Conservation (phyloP, 2,113 vertebrate species). For the Pterophyllum scalare region DNA sequence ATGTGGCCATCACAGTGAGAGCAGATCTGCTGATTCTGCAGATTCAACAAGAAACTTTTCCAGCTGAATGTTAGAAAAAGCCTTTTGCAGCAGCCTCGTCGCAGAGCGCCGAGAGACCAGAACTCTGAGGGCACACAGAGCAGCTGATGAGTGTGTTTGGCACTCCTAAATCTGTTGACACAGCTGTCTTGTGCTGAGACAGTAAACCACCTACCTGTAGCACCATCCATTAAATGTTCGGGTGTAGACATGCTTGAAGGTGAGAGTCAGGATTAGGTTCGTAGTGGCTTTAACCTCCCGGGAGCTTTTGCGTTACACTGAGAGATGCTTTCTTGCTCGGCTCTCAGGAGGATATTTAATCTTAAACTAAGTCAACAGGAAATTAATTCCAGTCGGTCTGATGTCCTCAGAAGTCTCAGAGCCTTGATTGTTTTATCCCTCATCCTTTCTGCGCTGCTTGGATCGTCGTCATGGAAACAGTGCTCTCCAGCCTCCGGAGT, state of each 20-base stretch:
- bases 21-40: neutral
- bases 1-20: neutral
- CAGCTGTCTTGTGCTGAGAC: accelerated
- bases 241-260: neutral
- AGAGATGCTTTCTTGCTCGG: no score
- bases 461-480: neutral
- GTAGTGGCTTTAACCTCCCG: no score
- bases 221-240: neutral
- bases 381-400: neutral
- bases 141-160: neutral
- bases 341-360: neutral
- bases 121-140: neutral
- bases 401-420: neutral
- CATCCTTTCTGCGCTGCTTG: neutral
- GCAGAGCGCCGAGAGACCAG: neutral
- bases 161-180: neutral
- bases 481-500: neutral
- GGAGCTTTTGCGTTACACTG: no score
- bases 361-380: neutral
- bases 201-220: accelerated
- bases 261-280: neutral
- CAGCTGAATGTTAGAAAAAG: constrained; percentile 1
- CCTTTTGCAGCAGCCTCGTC: neutral
- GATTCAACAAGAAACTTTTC: neutral
- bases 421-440: neutral